Conservation (phyloP, 2,888 invertebrate genomes). For the Papilio demoleus region DNA sequence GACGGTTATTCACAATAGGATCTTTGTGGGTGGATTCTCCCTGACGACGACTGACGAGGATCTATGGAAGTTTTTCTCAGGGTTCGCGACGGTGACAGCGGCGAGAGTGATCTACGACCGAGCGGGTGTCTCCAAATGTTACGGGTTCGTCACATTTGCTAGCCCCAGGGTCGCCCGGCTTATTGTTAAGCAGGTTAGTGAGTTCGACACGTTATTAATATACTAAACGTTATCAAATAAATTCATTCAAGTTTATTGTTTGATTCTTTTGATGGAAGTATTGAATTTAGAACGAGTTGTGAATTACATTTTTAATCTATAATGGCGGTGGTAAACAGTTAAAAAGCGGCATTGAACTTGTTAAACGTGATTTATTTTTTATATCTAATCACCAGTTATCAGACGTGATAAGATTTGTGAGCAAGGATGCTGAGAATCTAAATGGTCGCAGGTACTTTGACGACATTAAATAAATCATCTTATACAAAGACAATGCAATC, state of each 20-base stretch:
- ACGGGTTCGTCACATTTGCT: slow-evolving; percentile 90
- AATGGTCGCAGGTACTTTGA: slow-evolving; percentile 9
- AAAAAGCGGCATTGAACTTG: slow-evolving; percentile 34
- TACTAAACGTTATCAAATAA: neutral
- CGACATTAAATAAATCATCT: neutral
- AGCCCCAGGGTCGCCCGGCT: slow-evolving; percentile 78
- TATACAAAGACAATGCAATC: neutral
- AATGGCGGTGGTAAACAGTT: slow-evolving; percentile 20
- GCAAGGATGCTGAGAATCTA: slow-evolving; percentile 24
- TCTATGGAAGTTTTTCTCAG: slow-evolving; percentile 94
- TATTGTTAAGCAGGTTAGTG: slow-evolving; percentile 79
- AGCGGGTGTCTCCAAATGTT: slow-evolving; percentile 97
- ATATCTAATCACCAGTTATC: slow-evolving; percentile 33
- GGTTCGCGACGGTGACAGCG: slow-evolving; percentile 94
- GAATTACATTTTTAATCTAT: slow-evolving; percentile 4
- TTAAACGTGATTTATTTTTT: slow-evolving; percentile 15
- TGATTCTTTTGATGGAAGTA: neutral
- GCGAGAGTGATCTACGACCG: slow-evolving; percentile 97
- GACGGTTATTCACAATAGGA: slow-evolving; percentile 96
- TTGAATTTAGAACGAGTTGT: neutral
- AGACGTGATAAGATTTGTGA: slow-evolving; percentile 29
- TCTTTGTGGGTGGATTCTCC: slow-evolving; percentile 98
- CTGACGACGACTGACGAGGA: slow-evolving; percentile 96
- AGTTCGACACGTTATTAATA: neutral
- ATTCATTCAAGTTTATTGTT: neutral